Evolutionary conservation across 2,113 vertebrate genomes (phyloP), one percentile per base, ranked within the genome.

Genomic region (Seriola aureovittata): DNA sequence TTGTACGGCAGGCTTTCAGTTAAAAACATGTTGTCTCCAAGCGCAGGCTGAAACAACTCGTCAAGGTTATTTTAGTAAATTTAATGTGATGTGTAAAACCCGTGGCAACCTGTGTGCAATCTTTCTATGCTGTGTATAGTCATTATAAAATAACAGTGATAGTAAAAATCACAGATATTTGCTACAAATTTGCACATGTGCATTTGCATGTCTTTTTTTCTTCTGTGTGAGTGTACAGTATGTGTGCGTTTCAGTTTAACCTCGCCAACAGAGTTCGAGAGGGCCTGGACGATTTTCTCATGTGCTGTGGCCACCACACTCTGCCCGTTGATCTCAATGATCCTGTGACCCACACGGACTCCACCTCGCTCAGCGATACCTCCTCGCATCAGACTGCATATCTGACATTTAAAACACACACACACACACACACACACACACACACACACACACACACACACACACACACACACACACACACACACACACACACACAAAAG

Each of bases 251-350:
- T 75, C 16, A 71, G 59, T 71, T 95, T 96, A 80, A 99, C 98
- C 97, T 99, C 98, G 80, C 98, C 98, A 19, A 99, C 98, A 0
- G 98, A 99, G 90, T 99, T 99, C 1, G 98, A 99, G 89, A 99
- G 75, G 5, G 98, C 98, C 80, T 99, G 98, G 42, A 99, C 98
- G 7, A 99, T 99, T 96, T 99, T 99, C 95, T 99, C 98, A 0
- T 99, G 98, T 38, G 98, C 98, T 0, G 98, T 99, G 44, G 98
- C 98, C 89, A 99, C 98, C 6, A 99, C 98, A 0, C 98, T 99
- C 93, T 99, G 98, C 48, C 98, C 96, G 0, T 99, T 99, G 95
- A 99, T 99, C 95, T 99, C 98, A 7, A 99, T 99, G 75, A 99
- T 99, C 14, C 98, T 96, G 85, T 99, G 98, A 73, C 98, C 98